Evolutionary conservation across 2,113 vertebrate species (phyloP).

Genomic region (Chascanopsetta lugubris): DNA sequence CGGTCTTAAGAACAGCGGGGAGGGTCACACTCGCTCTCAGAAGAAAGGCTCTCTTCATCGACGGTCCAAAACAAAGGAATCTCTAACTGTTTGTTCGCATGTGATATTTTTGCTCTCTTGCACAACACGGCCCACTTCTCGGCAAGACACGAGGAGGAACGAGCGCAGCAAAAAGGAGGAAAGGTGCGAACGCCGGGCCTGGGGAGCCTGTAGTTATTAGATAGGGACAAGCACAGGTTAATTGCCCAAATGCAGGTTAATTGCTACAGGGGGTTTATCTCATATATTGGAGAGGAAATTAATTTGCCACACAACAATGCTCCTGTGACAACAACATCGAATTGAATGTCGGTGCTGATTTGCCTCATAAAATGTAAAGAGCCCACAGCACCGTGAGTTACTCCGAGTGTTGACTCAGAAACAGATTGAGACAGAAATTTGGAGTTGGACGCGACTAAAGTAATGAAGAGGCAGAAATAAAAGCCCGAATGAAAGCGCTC

Average conservation of each 20-base stretch:
- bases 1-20: constrained; percentile 56
- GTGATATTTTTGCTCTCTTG: constrained; percentile 22
- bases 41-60: constrained; percentile 59
- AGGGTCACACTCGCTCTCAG: constrained; percentile 52
- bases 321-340: constrained; percentile 45
- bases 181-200: constrained; percentile 6
- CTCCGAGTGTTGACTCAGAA: neutral
- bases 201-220: constrained; percentile 51
- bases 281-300: constrained; percentile 61
- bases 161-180: constrained; percentile 1
- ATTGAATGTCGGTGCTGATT: constrained; percentile 38
- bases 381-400: constrained; percentile 1
- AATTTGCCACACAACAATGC: constrained; percentile 58
- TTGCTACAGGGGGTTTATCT: constrained; percentile 58
- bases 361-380: neutral
- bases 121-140: neutral
- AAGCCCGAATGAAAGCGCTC: constrained; percentile 8
- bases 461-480: neutral
- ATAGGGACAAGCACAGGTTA: constrained; percentile 61
- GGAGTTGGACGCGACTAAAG: neutral
- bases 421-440: neutral
- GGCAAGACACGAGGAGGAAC: constrained; percentile 14
- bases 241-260: constrained; percentile 68
- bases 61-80: constrained; percentile 37
- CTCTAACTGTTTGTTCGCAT: constrained; percentile 24